These are phyloP conservation scores for Neosilurus mollespiculum DNA, from an alignment of 2,797 vertebrate species.

Conservation along the genomic window DNA sequence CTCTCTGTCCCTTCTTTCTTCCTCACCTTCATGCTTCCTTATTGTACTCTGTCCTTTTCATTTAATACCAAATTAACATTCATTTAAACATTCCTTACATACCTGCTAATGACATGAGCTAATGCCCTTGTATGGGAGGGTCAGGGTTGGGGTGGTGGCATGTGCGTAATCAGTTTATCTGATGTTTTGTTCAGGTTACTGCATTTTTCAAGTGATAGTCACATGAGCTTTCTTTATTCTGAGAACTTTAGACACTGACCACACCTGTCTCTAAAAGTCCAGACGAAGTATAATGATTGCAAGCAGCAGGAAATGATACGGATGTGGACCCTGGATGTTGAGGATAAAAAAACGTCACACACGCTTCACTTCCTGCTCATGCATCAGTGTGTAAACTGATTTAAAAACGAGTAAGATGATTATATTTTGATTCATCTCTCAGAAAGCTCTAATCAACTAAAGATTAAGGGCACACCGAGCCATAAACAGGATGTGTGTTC, in stretches of 20 bases:
- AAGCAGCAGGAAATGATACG: not conserved
- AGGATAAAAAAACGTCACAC: not conserved
- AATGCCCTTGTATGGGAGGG: not conserved
- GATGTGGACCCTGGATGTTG: not conserved
- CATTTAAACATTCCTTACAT: not conserved
- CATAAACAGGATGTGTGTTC: constrained; percentile 12
- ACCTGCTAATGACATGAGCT: not conserved
- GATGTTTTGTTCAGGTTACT: not conserved
- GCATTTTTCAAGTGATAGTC: not conserved
- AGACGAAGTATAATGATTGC: too few species aligned
- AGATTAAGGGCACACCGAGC: not conserved
- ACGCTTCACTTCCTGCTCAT: not conserved
- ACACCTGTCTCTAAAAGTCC: not conserved
- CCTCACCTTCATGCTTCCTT: not conserved
- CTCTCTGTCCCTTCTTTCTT: not conserved
- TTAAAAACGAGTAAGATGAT: not conserved
- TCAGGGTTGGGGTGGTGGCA: too few species aligned
- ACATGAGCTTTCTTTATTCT: not conserved
- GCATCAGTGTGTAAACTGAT: not conserved
- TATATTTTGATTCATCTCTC: not conserved
- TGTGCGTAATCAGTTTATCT: not conserved
- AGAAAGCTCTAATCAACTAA: not conserved
- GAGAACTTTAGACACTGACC: constrained; percentile 1
- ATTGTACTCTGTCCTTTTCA: not conserved
- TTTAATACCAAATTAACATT: not conserved